Evolutionary conservation across 1,140 invertebrate genomes (phyloP).

Genomic region (Brachionus plicatilis): DNA sequence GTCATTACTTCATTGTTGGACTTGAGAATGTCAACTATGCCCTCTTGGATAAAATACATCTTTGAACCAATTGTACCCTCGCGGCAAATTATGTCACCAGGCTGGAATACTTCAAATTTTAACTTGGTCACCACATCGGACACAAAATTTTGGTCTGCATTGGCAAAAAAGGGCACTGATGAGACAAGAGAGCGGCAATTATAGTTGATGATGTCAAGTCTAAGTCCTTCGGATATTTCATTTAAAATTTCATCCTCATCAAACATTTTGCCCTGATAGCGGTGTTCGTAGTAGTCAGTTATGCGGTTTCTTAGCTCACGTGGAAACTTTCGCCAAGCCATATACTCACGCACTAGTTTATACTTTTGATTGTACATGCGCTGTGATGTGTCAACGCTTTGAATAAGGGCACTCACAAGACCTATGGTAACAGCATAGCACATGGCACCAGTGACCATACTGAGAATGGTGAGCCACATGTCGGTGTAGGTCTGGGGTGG

Average conservation of each 20-base stretch:
- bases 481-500: slow-evolving; percentile 93
- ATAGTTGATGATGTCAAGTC: slow-evolving; percentile 96
- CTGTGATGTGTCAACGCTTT: slow-evolving; percentile 91
- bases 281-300: slow-evolving; percentile 95
- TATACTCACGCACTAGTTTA: slow-evolving; percentile 96
- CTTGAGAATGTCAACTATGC: slow-evolving; percentile 80
- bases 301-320: slow-evolving; percentile 88
- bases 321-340: slow-evolving; percentile 92
- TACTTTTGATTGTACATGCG: slow-evolving; percentile 83
- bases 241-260: slow-evolving; percentile 92
- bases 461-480: too few species aligned
- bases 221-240: slow-evolving; percentile 89
- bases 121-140: slow-evolving; percentile 94
- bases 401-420: slow-evolving; percentile 94
- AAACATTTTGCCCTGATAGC: slow-evolving; percentile 98
- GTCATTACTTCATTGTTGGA: slow-evolving; percentile 95
- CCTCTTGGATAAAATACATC: slow-evolving; percentile 99
- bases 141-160: slow-evolving; percentile 94
- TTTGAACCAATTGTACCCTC: slow-evolving; percentile 90
- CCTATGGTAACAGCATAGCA: slow-evolving; percentile 96
- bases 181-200: slow-evolving; percentile 94
- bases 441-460: slow-evolving; percentile 70
- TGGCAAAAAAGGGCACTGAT: slow-evolving; percentile 95
- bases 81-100: slow-evolving; percentile 60
- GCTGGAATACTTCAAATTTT: slow-evolving; percentile 97